A percentile compares a stretch with the other conserved stretches of the same genome.
These are phyloP conservation scores for Latrodectus hesperus DNA, from an alignment of 2,888 invertebrate genomes.

Conservation along the genomic window DNA sequence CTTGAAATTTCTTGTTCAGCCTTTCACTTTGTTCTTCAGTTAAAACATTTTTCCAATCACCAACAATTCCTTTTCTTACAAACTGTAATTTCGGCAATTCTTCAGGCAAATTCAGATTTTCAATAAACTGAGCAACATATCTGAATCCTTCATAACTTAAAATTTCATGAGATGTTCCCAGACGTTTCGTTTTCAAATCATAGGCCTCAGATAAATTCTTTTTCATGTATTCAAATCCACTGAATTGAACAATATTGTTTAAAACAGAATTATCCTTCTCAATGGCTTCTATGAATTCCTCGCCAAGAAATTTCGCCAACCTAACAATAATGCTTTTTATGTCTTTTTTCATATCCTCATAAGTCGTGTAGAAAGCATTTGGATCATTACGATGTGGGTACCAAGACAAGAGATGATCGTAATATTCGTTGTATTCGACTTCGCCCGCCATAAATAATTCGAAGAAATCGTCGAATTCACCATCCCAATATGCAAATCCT, in stretches of 20 bases:
- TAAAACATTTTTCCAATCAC: conserved; percentile 76
- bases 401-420: conserved; percentile 70
- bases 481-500: conserved; percentile 43
- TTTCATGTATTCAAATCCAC: conserved; percentile 67
- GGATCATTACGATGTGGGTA: conserved; percentile 71
- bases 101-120: conserved; percentile 28
- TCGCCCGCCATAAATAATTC: conserved; percentile 75
- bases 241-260: conserved; percentile 44
- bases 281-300: conserved; percentile 47
- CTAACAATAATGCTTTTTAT: conserved; percentile 66
- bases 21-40: conserved; percentile 71
- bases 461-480: conserved; percentile 74
- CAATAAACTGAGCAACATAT: not conserved
- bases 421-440: conserved; percentile 71
- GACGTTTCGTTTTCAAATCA: not conserved
- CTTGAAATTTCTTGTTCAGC: conserved; percentile 35
- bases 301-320: conserved; percentile 70
- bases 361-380: conserved; percentile 74
- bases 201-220: not conserved
- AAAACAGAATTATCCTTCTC: conserved; percentile 37
- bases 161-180: not conserved
- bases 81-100: conserved; percentile 19
- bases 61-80: conserved; percentile 72
- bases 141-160: conserved; percentile 4
- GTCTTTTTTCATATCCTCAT: conserved; percentile 75